A percentile compares a stretch with the other conserved stretches of the same genome.
phyloP scores from a whole-genome alignment of 2,888 invertebrate species.

The Balanococcus diminutus region DNA sequence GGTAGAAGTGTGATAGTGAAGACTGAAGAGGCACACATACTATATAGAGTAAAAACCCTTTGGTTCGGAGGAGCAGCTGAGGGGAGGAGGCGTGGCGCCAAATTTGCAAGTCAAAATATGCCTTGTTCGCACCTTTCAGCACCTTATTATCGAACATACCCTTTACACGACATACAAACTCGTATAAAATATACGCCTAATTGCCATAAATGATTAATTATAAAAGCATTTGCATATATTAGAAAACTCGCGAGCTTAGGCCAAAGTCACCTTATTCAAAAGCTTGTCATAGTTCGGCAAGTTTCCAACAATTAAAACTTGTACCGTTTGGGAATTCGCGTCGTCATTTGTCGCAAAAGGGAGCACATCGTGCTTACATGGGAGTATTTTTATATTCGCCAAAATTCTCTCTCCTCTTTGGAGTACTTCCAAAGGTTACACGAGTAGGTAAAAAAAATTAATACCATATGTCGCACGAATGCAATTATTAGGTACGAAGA shows the following conservation, averaged over 20 bases:
- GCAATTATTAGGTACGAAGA: not conserved
- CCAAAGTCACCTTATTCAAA: constrained; percentile 18
- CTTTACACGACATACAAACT: constrained; percentile 10
- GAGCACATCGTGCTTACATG: not conserved
- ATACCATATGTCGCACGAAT: not conserved
- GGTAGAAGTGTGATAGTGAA: no score
- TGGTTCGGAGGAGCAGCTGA: not conserved
- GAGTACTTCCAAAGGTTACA: not conserved
- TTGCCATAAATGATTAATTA: constrained; percentile 51
- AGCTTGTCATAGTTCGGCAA: constrained; percentile 17
- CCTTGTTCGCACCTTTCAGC: constrained; percentile 41
- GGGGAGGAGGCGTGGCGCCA: not conserved
- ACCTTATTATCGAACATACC: constrained; percentile 32
- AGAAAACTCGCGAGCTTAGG: not conserved
- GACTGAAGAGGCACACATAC: no score
- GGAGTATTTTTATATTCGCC: not conserved
- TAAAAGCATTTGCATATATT: constrained; percentile 49
- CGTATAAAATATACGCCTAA: constrained; percentile 38
- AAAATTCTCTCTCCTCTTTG: not conserved
- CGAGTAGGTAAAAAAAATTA: not conserved
- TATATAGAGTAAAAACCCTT: not conserved
- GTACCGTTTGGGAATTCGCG: not conserved
- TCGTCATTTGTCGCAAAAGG: not conserved
- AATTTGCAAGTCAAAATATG: constrained; percentile 51
- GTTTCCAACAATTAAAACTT: constrained; percentile 34